Conservation (phyloP, 2,113 vertebrate species). For the Lates calcarifer region DNA sequence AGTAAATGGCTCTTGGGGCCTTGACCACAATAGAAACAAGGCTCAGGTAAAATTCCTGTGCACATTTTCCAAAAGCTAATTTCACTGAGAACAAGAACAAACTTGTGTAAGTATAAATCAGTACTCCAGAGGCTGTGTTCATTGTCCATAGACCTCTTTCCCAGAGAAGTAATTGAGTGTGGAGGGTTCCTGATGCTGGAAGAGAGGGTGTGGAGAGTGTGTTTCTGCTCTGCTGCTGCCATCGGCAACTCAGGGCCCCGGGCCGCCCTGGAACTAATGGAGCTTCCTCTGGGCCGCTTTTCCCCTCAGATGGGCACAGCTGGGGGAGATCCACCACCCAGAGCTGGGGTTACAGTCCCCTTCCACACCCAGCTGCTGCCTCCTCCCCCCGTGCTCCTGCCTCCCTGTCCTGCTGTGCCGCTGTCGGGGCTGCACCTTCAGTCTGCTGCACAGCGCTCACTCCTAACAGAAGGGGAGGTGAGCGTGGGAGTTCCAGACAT, state of each 20-base stretch:
- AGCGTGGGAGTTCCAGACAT: slow-evolving; percentile 49
- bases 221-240: slow-evolving; percentile 69
- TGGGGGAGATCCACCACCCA: slow-evolving; percentile 85
- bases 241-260: slow-evolving; percentile 67
- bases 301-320: slow-evolving; percentile 88
- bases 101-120: slow-evolving; percentile 60
- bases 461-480: slow-evolving; percentile 43
- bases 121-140: slow-evolving; percentile 55
- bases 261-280: slow-evolving; percentile 83
- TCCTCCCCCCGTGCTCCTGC: slow-evolving; percentile 59
- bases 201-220: slow-evolving; percentile 46
- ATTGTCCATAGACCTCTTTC: slow-evolving; percentile 62
- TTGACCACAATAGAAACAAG: slow-evolving; percentile 17
- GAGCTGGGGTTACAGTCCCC: slow-evolving; percentile 40
- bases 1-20: slow-evolving; percentile 33
- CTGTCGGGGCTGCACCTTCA: slow-evolving; percentile 52
- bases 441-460: slow-evolving; percentile 22
- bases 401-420: slow-evolving; percentile 58
- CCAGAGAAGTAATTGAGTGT: slow-evolving; percentile 67
- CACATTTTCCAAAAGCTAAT: slow-evolving; percentile 31
- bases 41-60: slow-evolving; percentile 23
- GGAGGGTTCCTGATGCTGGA: slow-evolving; percentile 49
- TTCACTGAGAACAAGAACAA: slow-evolving; percentile 53
- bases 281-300: slow-evolving; percentile 85
- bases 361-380: slow-evolving; percentile 59